A percentile compares a stretch with the other conserved stretches of the same genome.
These are phyloP conservation scores for Melanostoma mellinum DNA, from an alignment of 2,888 invertebrate genomes.

Conservation along the genomic window DNA sequence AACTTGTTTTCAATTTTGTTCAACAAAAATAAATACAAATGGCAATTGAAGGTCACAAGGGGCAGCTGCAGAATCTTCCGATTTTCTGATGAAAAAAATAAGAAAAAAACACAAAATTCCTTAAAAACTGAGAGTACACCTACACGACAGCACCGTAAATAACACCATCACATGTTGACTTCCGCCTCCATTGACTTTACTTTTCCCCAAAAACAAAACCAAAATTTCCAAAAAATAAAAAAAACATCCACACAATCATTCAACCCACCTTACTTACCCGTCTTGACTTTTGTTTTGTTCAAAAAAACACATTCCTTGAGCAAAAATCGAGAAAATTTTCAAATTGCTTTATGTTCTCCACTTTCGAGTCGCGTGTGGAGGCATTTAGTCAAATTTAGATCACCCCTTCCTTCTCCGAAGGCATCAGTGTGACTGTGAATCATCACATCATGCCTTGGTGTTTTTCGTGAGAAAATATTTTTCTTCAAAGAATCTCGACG, in stretches of 20 bases:
- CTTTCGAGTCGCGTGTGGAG: constrained; percentile 71
- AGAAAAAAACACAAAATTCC: constrained; percentile 50
- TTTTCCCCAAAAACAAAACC: constrained; percentile 3
- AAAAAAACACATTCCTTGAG: constrained; percentile 37
- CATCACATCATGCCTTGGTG: constrained; percentile 46
- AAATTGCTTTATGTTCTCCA: constrained; percentile 61
- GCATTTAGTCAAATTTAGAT: constrained; percentile 60
- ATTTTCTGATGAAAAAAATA: constrained; percentile 5
- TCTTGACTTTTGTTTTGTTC: constrained; percentile 45
- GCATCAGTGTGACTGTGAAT: constrained; percentile 33
- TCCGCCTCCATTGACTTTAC: constrained; percentile 63
- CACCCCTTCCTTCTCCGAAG: constrained; percentile 30
- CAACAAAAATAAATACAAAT: too few species aligned
- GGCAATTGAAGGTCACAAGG: constrained; percentile 9
- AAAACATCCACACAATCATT: constrained; percentile 8
- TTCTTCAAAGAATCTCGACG: constrained; percentile 49
- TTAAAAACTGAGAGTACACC: constrained; percentile 46
- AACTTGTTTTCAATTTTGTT: too few species aligned
- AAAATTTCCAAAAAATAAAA: not conserved
- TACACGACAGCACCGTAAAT: constrained; percentile 67
- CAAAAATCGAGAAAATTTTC: constrained; percentile 30
- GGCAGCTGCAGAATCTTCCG: constrained; percentile 3
- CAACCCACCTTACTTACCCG: constrained; percentile 49
- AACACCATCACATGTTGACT: constrained; percentile 53
- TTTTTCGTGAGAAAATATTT: constrained; percentile 62